Conservation (phyloP, 1,140 invertebrate species). For the Muscidifurax raptorellus region DNA sequence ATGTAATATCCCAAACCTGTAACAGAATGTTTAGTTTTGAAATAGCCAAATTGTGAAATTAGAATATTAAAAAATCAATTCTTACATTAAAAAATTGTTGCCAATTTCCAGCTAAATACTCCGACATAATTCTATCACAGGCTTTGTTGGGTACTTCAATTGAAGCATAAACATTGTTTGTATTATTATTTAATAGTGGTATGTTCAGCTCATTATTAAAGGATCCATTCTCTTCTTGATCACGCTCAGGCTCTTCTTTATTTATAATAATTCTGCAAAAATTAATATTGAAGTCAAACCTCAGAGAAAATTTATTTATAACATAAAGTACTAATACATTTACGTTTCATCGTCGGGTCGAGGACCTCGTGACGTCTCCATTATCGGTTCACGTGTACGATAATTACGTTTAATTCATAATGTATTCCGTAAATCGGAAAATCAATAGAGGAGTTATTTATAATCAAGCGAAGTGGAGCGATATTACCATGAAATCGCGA, state of each 20-base stretch:
- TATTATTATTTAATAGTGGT: neutral
- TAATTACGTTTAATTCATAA: neutral
- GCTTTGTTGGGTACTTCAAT: slow-evolving; percentile 8
- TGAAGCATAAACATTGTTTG: neutral
- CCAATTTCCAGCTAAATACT: slow-evolving; percentile 57
- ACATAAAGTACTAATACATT: neutral
- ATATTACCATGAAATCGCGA: neutral
- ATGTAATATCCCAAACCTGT: slow-evolving; percentile 58
- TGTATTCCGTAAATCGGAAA: slow-evolving; percentile 15
- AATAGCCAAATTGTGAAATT: neutral
- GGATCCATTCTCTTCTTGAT: neutral
- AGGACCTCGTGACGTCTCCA: neutral
- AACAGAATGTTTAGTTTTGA: slow-evolving; percentile 33
- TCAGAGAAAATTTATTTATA: neutral
- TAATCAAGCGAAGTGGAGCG: slow-evolving; percentile 14
- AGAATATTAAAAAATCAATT: neutral
- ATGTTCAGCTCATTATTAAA: neutral
- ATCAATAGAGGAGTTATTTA: slow-evolving; percentile 37
- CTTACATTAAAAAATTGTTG: slow-evolving; percentile 60
- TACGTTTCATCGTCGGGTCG: neutral
- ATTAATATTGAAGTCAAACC: too few species aligned
- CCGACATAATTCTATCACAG: slow-evolving; percentile 46
- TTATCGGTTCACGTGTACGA: neutral
- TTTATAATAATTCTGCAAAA: neutral
- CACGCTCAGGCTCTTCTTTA: neutral